phyloP scores from a whole-genome alignment of 1,140 invertebrate genomes.

The Cyclina sinensis region DNA sequence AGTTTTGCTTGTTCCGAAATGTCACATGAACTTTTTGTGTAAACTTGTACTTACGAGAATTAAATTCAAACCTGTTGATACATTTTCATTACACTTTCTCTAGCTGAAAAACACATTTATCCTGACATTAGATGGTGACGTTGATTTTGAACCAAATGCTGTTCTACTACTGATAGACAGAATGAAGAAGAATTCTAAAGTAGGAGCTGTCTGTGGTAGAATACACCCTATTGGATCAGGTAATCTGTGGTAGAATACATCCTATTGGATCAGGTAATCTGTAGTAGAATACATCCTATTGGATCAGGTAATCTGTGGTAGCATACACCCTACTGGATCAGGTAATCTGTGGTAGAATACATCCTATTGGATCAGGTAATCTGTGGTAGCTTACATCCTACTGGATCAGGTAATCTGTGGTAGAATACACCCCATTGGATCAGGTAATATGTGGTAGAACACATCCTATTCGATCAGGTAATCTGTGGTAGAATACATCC shows the following conservation, averaged over 20 bases:
- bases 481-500: slow-evolving; percentile 4
- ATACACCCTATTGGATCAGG: slow-evolving; percentile 98
- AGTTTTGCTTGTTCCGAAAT: too few species aligned
- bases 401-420: too few species aligned
- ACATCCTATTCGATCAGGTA: too few species aligned
- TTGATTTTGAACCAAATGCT: slow-evolving; percentile 98
- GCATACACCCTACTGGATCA: slow-evolving; percentile 98
- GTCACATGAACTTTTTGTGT: too few species aligned
- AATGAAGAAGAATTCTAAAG: slow-evolving; percentile 99
- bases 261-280: slow-evolving; percentile 97
- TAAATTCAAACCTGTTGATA: too few species aligned
- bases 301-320: slow-evolving; percentile 97
- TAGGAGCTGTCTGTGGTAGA: slow-evolving; percentile 98
- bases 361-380: too few species aligned
- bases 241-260: slow-evolving; percentile 98
- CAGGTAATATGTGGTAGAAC: too few species aligned
- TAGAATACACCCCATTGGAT: too few species aligned
- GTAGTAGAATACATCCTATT: slow-evolving; percentile 99
- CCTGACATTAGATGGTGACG: slow-evolving; percentile 98
- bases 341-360: too few species aligned
- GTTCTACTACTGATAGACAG: slow-evolving; percentile 98
- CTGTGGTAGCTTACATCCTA: too few species aligned
- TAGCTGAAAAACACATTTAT: slow-evolving; percentile 97
- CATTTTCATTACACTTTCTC: too few species aligned
- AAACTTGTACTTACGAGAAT: too few species aligned